phyloP scores from a whole-genome alignment of 2,797 vertebrate species.

The Phrynocephalus forsythii region DNA sequence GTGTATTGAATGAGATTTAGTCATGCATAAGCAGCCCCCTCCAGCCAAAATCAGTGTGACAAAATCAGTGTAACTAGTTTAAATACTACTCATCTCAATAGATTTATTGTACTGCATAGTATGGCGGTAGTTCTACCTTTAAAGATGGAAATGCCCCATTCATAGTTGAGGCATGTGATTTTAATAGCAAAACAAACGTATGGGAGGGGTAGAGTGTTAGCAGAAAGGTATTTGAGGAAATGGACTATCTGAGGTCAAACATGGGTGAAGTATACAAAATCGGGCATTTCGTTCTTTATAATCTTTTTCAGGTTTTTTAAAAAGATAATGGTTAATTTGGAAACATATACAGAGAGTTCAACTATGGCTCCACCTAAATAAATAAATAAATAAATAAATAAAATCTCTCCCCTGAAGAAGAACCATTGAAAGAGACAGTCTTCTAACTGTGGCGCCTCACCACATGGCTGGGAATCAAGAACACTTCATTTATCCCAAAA shows the following conservation, averaged over 20 bases:
- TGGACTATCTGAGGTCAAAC: background rate
- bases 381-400: too few relatives aligned
- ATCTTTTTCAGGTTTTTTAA: too few relatives aligned
- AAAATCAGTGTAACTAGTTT: background rate
- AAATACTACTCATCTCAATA: background rate
- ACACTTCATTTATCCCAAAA: too few relatives aligned
- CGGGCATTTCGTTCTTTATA: background rate
- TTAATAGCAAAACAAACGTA: background rate
- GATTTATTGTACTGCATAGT: background rate
- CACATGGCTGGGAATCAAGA: too few relatives aligned
- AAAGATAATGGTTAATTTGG: too few relatives aligned
- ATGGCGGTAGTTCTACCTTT: background rate
- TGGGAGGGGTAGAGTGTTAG: too few relatives aligned
- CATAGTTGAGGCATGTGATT: background rate
- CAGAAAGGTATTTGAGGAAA: background rate
- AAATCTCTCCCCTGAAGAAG: too few relatives aligned
- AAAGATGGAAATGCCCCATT: background rate
- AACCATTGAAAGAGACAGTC: too few relatives aligned
- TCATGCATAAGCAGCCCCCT: background rate
- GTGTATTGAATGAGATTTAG: background rate
- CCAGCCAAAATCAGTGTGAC: background rate
- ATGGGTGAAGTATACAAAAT: background rate
- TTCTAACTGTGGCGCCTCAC: too few relatives aligned
- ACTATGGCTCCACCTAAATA: too few relatives aligned
- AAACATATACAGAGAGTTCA: too few relatives aligned